These are phyloP conservation scores for Uropsilus gracilis DNA, from an alignment of 2,113 vertebrate species.

Conservation along the genomic window DNA sequence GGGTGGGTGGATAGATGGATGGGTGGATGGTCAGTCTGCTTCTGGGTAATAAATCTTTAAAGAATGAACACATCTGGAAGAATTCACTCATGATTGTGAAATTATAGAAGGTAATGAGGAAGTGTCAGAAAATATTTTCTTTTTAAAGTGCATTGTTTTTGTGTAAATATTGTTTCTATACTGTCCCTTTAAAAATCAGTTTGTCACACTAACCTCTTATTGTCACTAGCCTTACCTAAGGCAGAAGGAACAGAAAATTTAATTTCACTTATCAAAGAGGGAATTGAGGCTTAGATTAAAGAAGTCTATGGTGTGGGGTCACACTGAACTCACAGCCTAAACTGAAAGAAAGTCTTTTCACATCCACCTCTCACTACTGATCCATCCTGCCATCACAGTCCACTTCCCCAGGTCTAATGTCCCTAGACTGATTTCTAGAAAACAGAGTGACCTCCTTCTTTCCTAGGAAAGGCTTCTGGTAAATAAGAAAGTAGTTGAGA, in stretches of 20 bases:
- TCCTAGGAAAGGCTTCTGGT: not conserved
- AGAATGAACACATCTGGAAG: not conserved
- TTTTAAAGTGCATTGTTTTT: not conserved
- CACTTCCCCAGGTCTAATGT: not conserved
- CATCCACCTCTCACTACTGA: too few species aligned
- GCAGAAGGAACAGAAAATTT: not conserved
- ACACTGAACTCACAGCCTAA: not conserved
- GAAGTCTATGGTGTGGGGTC: not conserved
- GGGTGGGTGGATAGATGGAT: not conserved
- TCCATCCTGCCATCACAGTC: not conserved
- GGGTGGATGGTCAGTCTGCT: not conserved
- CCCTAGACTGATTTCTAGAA: not conserved
- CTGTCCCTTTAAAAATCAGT: not conserved
- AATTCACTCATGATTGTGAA: not conserved
- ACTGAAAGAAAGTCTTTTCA: not conserved
- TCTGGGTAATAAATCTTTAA: not conserved
- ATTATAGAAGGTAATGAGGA: not conserved
- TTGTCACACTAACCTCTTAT: not conserved
- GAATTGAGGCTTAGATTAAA: not conserved
- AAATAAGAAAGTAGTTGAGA: not conserved
- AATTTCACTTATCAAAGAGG: not conserved
- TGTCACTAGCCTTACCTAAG: not conserved
- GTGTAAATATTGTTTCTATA: not conserved
- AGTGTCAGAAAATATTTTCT: not conserved
- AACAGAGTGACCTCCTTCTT: not conserved